phyloP scores from a whole-genome alignment of 2,888 invertebrate species.

The Drosophila neotestacea region DNA sequence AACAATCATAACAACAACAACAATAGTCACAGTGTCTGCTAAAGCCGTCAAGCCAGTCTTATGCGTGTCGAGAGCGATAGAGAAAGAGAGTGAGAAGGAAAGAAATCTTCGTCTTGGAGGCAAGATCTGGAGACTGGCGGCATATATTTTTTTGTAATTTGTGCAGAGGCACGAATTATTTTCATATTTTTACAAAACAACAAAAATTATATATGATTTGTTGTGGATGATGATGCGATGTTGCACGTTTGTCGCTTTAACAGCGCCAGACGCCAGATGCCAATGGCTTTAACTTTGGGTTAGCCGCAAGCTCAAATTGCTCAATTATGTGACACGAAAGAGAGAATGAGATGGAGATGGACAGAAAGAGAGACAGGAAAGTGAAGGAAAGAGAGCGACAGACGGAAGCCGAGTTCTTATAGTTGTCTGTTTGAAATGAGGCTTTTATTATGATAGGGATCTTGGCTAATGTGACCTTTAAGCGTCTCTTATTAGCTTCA shows the following conservation, averaged over 20 bases:
- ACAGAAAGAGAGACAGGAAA: not conserved
- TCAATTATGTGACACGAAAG: slow-evolving; percentile 39
- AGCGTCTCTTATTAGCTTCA: not conserved
- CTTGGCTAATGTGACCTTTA: slow-evolving; percentile 2
- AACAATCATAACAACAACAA: slow-evolving; percentile 24
- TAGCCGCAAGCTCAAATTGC: slow-evolving; percentile 22
- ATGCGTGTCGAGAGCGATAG: slow-evolving; percentile 23
- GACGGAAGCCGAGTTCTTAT: slow-evolving; percentile 12
- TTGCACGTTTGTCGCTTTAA: slow-evolving; percentile 6
- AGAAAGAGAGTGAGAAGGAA: not conserved
- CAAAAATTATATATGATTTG: slow-evolving; percentile 71
- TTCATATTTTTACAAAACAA: slow-evolving; percentile 14
- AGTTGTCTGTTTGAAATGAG: slow-evolving; percentile 8
- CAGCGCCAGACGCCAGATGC: not conserved
- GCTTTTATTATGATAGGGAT: not conserved
- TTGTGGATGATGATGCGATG: slow-evolving; percentile 24
- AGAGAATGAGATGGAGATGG: not conserved
- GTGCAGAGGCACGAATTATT: slow-evolving; percentile 58
- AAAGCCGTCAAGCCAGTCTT: slow-evolving; percentile 73
- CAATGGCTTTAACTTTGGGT: slow-evolving; percentile 12
- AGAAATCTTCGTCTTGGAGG: slow-evolving; percentile 4
- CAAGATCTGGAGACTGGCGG: slow-evolving; percentile 35
- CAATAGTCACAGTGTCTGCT: slow-evolving; percentile 64
- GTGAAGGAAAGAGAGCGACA: not conserved
- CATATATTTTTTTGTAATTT: slow-evolving; percentile 52